phyloP scores from a whole-genome alignment of 2,888 invertebrate species.

The Drosophila mettleri region DNA sequence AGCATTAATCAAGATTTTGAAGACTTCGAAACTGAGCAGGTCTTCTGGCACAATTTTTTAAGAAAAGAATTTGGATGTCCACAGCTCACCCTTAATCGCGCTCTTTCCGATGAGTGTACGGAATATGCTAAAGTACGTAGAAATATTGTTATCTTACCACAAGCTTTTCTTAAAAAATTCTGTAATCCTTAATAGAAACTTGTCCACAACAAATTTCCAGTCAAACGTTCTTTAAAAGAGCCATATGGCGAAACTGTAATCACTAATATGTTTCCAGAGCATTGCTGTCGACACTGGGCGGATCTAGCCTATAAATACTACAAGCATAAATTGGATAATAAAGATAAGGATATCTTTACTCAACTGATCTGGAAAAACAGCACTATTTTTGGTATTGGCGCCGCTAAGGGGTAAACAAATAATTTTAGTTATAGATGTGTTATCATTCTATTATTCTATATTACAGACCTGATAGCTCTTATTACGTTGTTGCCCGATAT shows the following conservation, averaged over 20 bases:
- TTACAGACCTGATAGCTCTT: background rate
- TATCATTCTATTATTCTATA: background rate
- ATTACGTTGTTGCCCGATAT: background rate
- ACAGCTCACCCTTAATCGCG: background rate
- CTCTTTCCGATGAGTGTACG: background rate
- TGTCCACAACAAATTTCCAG: too few species aligned
- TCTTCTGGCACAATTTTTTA: background rate
- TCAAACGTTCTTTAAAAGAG: too few species aligned
- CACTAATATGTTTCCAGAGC: background rate
- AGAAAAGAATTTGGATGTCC: background rate
- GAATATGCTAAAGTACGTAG: background rate
- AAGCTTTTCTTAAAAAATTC: too few species aligned
- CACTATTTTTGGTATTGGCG: background rate
- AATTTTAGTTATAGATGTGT: background rate
- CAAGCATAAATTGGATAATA: too few species aligned
- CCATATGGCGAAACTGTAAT: too few species aligned
- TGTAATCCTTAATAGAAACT: too few species aligned
- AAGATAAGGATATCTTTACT: background rate
- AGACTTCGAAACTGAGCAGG: background rate
- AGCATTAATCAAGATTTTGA: background rate
- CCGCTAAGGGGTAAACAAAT: background rate
- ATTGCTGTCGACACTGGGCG: background rate
- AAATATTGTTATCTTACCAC: too few species aligned
- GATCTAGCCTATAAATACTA: too few species aligned
- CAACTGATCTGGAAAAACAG: background rate